phyloP scores from a whole-genome alignment of 2,888 invertebrate genomes.

The Andrena marginata region DNA sequence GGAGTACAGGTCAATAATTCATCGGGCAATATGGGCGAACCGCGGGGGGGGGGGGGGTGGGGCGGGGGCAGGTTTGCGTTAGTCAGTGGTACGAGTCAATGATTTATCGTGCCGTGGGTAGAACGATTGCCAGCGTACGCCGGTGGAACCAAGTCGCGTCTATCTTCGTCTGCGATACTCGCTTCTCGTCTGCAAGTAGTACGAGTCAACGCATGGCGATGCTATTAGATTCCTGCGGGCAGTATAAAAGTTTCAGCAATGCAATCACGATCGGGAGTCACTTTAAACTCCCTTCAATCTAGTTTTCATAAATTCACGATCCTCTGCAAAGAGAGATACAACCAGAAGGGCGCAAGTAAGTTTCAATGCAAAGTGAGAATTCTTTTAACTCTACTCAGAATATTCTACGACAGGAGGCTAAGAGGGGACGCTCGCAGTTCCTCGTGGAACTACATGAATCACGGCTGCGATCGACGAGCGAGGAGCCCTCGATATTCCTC shows the following conservation, averaged over 20 bases:
- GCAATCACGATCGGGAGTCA: too few relatives aligned
- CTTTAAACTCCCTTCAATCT: too few relatives aligned
- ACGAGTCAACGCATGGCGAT: not conserved
- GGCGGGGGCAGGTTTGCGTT: constrained; percentile 15
- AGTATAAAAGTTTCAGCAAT: too few relatives aligned
- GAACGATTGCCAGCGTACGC: constrained; percentile 11
- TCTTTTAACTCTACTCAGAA: too few relatives aligned
- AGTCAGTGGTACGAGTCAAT: constrained; percentile 41
- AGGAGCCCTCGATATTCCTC: constrained; percentile 40
- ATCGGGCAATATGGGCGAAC: constrained; percentile 21
- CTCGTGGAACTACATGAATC: constrained; percentile 32
- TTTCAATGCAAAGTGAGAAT: too few relatives aligned
- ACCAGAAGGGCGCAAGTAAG: too few relatives aligned
- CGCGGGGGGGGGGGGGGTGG: too few relatives aligned
- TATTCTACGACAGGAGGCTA: too few relatives aligned
- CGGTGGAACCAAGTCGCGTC: not conserved
- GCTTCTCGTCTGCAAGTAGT: not conserved
- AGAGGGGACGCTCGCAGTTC: too few relatives aligned
- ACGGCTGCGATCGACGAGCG: constrained; percentile 34
- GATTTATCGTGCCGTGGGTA: constrained; percentile 23
- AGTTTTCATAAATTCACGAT: not conserved
- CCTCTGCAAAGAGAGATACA: too few relatives aligned
- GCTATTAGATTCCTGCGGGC: not conserved
- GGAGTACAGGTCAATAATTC: constrained; percentile 32
- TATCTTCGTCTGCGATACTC: not conserved